A percentile compares a stretch with the other conserved stretches of the same genome.
Evolutionary conservation across 1,140 invertebrate genomes (phyloP).

Genomic region (Ceratosolen solmsi): DNA sequence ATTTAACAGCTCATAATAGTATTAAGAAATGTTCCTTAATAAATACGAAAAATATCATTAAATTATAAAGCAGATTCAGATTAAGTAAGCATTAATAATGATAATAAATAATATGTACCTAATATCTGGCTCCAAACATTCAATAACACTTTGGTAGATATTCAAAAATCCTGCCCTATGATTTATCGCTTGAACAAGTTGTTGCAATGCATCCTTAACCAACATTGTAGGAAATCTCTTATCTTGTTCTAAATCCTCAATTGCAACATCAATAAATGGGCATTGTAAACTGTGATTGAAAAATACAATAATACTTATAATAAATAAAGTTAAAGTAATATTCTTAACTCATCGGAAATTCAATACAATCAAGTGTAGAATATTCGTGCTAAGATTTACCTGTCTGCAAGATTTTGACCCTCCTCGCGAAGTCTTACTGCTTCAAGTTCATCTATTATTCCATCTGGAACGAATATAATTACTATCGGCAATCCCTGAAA

Average conservation of each 20-base stretch:
- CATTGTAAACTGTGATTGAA: conserved; percentile 82
- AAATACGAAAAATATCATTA: background rate
- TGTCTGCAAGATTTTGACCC: conserved; percentile 91
- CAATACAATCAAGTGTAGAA: no score
- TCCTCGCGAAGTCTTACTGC: conserved; percentile 87
- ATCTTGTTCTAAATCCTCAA: conserved; percentile 78
- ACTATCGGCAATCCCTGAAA: conserved; percentile 92
- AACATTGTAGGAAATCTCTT: conserved; percentile 76
- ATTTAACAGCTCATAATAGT: no score
- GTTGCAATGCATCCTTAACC: conserved; percentile 83
- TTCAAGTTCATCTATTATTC: conserved; percentile 87
- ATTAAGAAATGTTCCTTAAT: no score
- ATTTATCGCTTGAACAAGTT: conserved; percentile 84
- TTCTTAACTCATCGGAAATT: no score
- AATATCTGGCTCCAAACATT: conserved; percentile 89
- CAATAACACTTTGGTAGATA: conserved; percentile 83
- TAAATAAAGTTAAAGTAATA: background rate
- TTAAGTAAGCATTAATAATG: background rate
- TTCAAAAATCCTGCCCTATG: conserved; percentile 81
- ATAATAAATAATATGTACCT: conserved; percentile 73
- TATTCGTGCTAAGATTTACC: conserved; percentile 77
- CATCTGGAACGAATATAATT: conserved; percentile 90
- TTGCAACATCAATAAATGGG: conserved; percentile 87
- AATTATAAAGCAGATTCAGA: background rate
- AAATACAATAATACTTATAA: background rate